phyloP scores from a whole-genome alignment of 2,113 vertebrate species.

The Siniperca chuatsi region DNA sequence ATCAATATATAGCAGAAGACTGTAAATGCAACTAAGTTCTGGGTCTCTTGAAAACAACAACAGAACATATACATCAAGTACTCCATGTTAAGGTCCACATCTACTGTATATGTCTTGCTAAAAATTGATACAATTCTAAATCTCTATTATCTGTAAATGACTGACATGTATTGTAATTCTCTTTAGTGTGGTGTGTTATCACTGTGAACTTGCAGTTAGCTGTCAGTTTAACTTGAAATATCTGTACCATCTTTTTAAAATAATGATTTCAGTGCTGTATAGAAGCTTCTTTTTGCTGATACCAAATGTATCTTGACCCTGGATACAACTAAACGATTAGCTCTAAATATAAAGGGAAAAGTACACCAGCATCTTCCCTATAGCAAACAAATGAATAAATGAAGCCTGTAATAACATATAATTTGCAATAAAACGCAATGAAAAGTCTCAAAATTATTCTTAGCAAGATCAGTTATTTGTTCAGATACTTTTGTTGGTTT shows the following conservation, averaged over 20 bases:
- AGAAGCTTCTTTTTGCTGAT: constrained; percentile 12
- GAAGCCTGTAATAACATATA: neutral
- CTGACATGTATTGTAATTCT: constrained; percentile 37
- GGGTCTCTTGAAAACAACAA: neutral
- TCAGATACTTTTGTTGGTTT: neutral
- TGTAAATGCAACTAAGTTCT: constrained; percentile 25
- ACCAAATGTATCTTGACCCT: constrained; percentile 10
- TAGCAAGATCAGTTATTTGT: neutral
- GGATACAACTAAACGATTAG: neutral
- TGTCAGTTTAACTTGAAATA: constrained; percentile 14
- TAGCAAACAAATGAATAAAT: neutral
- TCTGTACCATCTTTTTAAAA: constrained; percentile 22
- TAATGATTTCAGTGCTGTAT: neutral
- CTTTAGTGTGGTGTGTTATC: constrained; percentile 39
- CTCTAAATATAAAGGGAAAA: constrained; percentile 20
- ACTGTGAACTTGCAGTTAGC: constrained; percentile 31
- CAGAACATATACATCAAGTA: neutral
- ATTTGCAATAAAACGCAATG: constrained; percentile 34
- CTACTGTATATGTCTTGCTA: constrained; percentile 29
- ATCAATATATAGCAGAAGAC: constrained; percentile 19
- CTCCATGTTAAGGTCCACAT: constrained; percentile 17
- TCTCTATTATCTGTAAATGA: constrained; percentile 46
- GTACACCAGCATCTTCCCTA: neutral
- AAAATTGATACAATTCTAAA: neutral
- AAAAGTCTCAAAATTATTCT: neutral